Evolutionary conservation across 2,888 invertebrate genomes (phyloP).

Genomic region (Alsophila aescularia): DNA sequence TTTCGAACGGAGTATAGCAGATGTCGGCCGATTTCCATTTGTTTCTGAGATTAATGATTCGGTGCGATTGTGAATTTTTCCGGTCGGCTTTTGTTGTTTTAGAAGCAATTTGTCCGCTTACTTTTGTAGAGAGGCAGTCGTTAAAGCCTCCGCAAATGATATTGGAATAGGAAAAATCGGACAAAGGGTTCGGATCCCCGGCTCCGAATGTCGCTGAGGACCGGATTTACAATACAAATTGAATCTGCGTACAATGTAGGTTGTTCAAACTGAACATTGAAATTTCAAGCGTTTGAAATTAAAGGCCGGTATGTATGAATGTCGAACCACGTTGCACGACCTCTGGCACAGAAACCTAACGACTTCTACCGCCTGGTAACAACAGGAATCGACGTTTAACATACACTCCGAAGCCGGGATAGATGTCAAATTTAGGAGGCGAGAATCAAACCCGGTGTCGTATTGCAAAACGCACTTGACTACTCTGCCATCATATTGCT

Average conservation of each 20-base stretch:
- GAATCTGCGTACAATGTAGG: conserved; percentile 27
- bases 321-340: too few species aligned
- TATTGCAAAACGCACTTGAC: too few species aligned
- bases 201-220: conserved; percentile 32
- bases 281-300: too few species aligned
- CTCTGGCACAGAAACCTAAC: too few species aligned
- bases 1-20: conserved; percentile 80
- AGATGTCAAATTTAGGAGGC: too few species aligned
- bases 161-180: conserved; percentile 69
- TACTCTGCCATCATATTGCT: too few species aligned
- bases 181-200: conserved; percentile 52
- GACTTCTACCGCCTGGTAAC: too few species aligned
- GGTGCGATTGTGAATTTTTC: conserved; percentile 84
- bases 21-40: conserved; percentile 85
- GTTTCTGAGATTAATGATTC: conserved; percentile 85
- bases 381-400: too few species aligned
- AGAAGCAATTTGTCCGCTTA: conserved; percentile 85
- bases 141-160: conserved; percentile 78
- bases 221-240: conserved; percentile 37
- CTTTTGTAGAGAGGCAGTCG: conserved; percentile 80
- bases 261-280: too few species aligned
- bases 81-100: conserved; percentile 84
- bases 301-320: too few species aligned
- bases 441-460: too few species aligned
- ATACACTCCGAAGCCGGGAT: too few species aligned